phyloP scores from a whole-genome alignment of 2,888 invertebrate genomes.

The Pandemis cinnamomeana region DNA sequence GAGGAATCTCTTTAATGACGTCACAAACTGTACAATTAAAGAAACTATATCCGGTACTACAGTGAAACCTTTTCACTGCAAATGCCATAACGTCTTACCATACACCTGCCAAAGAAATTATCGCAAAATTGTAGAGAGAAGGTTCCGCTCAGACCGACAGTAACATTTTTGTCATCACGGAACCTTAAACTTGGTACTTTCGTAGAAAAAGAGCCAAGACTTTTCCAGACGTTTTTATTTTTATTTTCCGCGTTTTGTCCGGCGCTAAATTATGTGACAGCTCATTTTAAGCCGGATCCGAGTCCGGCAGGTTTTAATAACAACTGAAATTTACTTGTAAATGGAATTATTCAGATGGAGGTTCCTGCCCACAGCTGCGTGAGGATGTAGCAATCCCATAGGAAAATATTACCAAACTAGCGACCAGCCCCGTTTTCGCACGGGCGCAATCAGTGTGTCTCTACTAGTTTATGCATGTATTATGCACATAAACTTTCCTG shows the following conservation, averaged over 20 bases:
- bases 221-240: slow-evolving; percentile 30
- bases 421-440: too few species aligned
- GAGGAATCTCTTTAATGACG: too few species aligned
- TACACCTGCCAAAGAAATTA: too few species aligned
- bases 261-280: slow-evolving; percentile 37
- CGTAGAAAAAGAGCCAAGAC: slow-evolving; percentile 12
- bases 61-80: too few species aligned
- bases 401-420: too few species aligned
- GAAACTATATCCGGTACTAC: too few species aligned
- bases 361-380: background rate
- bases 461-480: too few species aligned
- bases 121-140: too few species aligned
- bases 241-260: slow-evolving; percentile 28
- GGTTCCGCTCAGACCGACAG: background rate
- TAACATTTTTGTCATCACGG: background rate
- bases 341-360: slow-evolving; percentile 10
- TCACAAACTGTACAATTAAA: too few species aligned
- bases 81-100: too few species aligned
- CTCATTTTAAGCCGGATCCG: slow-evolving; percentile 37
- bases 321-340: slow-evolving; percentile 13
- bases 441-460: too few species aligned
- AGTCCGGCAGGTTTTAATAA: slow-evolving; percentile 30
- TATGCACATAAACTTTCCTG: too few species aligned
- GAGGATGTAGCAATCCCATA: background rate
- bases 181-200: slow-evolving; percentile 6